These are phyloP conservation scores for Drosophila picticornis DNA, from an alignment of 2,888 invertebrate species.

Conservation along the genomic window DNA sequence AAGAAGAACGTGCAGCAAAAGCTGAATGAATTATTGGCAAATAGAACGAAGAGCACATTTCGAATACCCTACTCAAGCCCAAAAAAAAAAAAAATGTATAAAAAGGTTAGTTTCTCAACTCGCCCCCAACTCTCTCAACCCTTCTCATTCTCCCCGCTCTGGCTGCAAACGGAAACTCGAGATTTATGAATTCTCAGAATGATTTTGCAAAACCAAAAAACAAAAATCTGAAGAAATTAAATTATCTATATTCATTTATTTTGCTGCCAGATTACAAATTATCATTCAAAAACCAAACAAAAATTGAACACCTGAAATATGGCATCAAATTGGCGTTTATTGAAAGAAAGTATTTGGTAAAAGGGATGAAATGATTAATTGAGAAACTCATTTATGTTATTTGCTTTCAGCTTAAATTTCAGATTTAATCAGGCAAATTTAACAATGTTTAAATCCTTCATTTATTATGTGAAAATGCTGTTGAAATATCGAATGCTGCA, in stretches of 20 bases:
- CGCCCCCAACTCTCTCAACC: slow-evolving; percentile 18
- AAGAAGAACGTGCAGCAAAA: slow-evolving; percentile 3
- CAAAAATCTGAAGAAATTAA: slow-evolving; percentile 31
- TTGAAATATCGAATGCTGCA: neutral
- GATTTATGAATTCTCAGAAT: slow-evolving; percentile 78
- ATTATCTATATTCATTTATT: slow-evolving; percentile 40
- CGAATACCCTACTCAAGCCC: slow-evolving; percentile 53
- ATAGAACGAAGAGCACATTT: slow-evolving; percentile 40
- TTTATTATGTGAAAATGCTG: neutral
- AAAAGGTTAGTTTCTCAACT: slow-evolving; percentile 7
- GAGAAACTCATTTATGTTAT: neutral
- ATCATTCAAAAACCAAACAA: slow-evolving; percentile 21
- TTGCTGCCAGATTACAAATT: slow-evolving; percentile 36
- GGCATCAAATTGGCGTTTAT: neutral
- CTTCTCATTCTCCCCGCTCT: slow-evolving; percentile 26
- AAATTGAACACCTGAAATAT: neutral
- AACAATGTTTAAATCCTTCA: neutral
- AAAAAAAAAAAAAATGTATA: neutral
- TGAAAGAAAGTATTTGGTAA: neutral
- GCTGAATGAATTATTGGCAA: slow-evolving; percentile 54
- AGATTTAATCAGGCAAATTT: neutral
- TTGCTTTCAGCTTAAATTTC: neutral
- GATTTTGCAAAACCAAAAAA: slow-evolving; percentile 44
- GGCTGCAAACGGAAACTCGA: slow-evolving; percentile 68
- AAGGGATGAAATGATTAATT: neutral